Base-by-base conservation (phyloP, 2,888 invertebrate genomes). In the Malachius bipustulatus region DNA sequence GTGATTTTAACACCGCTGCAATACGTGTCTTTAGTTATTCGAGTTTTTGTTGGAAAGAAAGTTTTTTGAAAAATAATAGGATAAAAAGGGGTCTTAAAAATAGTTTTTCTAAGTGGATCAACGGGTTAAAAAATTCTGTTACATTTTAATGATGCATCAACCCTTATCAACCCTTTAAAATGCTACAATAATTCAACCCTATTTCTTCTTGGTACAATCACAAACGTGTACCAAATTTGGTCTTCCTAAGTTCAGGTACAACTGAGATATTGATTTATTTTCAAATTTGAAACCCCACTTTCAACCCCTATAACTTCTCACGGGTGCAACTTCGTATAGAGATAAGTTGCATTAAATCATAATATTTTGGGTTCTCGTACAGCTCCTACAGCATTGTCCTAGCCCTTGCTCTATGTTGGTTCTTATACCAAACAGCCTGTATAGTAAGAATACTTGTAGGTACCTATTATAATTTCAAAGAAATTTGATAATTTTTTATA, bases 201-300 rank as follows among this genome's bases (percentile, higher is more conserved):
- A 19, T n/a, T 19, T 19, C 6, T n/a, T 19, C 24, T 19, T 19
- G 24, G 24, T 19, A 19, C 24, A 19, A 6, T n/a, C 24, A 19
- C n/a, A 19, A 19, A 19, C 24, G 24, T 19, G 24, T 19, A 19
- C 24, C 24, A 19, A 19, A 19, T 19, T 19, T 19, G 24, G 24
- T 19, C n/a, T 19, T 19, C 24, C 24, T 19, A 19, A 19, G 24
- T 19, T 19, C 6, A 19, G n/a, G 24, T 19, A 19, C n/a, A 8
- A 19, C 24, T 19, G 24, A 19, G 24, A 19, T 19, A 19, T 19
- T 19, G 24, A 19, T 19, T 19, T 8, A 8, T 19, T 19, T 19
- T n/a, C 6, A 19, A 19, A 19, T 19, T 19, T 19, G n/a, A 19
- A 19, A 19, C 24, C 24, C 24, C 24, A 19, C 24, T 19, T 19